Evolutionary conservation across 92 coral and sea anemone species (phyloP).

Genomic region (Phenganax subtilis): DNA sequence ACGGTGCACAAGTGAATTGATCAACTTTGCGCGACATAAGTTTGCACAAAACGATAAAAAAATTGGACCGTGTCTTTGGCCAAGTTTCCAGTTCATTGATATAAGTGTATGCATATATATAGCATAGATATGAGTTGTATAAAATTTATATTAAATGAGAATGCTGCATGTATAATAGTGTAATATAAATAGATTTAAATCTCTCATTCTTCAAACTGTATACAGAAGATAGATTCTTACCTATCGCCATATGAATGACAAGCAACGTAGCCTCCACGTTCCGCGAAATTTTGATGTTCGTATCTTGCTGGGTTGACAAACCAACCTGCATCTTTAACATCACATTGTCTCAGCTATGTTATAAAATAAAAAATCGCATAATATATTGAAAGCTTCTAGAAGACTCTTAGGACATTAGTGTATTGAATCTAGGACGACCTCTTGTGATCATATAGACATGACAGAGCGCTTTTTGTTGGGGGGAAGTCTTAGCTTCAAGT

Average conservation of each 20-base stretch:
- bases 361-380: slow-evolving; percentile 37
- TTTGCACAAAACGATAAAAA: no score
- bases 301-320: slow-evolving; percentile 69
- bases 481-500: no score
- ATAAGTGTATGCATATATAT: no score
- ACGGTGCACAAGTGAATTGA: no score
- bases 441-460: background rate
- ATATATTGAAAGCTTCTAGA: slow-evolving; percentile 13
- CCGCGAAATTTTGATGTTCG: slow-evolving; percentile 72
- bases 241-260: slow-evolving; percentile 90
- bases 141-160: no score
- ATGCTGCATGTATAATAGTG: no score
- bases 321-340: slow-evolving; percentile 86
- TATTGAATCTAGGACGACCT: background rate
- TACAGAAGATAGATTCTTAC: slow-evolving; percentile 40
- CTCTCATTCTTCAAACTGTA: no score
- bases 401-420: background rate
- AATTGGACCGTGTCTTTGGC: no score
- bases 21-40: no score
- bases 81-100: no score
- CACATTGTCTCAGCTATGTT: slow-evolving; percentile 82
- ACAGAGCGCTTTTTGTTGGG: background rate
- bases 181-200: no score
- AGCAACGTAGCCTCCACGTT: slow-evolving; percentile 75
- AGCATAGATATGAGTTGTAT: no score